phyloP scores from a whole-genome alignment of 2,797 vertebrate species.

The Pseudomugil gertrudae region DNA sequence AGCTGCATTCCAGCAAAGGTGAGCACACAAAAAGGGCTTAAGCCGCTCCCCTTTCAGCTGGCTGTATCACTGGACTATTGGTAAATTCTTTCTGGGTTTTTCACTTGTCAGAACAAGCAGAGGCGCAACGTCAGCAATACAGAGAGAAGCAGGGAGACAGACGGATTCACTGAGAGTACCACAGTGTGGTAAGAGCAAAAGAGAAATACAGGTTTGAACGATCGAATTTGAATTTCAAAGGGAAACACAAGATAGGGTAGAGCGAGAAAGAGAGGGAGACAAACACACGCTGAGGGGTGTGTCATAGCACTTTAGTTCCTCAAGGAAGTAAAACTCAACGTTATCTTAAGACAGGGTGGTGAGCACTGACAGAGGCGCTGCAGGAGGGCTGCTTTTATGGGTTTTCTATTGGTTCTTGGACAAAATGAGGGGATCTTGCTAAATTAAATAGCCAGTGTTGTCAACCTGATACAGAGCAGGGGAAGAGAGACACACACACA shows the following conservation, averaged over 20 bases:
- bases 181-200: constrained; percentile 19
- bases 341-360: constrained; percentile 78
- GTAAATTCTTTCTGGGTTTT: constrained; percentile 84
- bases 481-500: constrained; percentile 56
- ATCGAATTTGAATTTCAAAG: constrained; percentile 61
- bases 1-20: constrained; percentile 79
- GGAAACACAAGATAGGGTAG: constrained; percentile 44
- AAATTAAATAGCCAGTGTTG: constrained; percentile 60
- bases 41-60: constrained; percentile 79
- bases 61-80: constrained; percentile 77
- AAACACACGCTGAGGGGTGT: constrained; percentile 77
- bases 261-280: constrained; percentile 39
- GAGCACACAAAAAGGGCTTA: constrained; percentile 72
- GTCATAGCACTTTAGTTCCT: constrained; percentile 87
- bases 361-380: constrained; percentile 56
- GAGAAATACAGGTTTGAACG: constrained; percentile 35
- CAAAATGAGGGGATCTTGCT: constrained; percentile 62
- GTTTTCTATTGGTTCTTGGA: constrained; percentile 24
- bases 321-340: constrained; percentile 86
- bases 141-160: constrained; percentile 29
- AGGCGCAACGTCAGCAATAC: constrained; percentile 78
- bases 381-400: constrained; percentile 43
- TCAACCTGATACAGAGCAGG: constrained; percentile 60
- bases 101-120: constrained; percentile 84
- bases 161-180: constrained; percentile 23